Evolutionary conservation across 2,888 invertebrate species (phyloP).

Genomic region (Tanytarsus gracilentus): DNA sequence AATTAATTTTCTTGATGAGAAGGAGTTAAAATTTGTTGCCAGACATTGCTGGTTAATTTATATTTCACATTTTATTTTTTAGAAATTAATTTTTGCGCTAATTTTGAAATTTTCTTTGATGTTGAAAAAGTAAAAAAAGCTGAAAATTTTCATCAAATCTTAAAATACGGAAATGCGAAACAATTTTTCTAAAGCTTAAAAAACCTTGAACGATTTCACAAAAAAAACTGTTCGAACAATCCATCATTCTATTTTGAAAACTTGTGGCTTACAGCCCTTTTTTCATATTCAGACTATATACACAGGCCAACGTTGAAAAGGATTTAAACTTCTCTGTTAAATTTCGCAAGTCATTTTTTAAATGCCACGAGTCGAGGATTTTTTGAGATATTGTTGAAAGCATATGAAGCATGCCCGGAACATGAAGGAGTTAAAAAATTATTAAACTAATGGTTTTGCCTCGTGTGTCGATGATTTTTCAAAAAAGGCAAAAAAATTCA

Average conservation of each 20-base stretch:
- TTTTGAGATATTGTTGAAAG: slow-evolving; percentile 9
- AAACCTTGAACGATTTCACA: neutral
- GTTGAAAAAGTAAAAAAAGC: too few species aligned
- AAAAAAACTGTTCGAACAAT: slow-evolving; percentile 16
- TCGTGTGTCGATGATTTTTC: slow-evolving; percentile 14
- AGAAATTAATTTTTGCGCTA: too few species aligned
- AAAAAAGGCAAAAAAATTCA: neutral
- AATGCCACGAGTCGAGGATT: slow-evolving; percentile 24
- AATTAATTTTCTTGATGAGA: too few species aligned
- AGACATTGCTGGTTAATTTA: too few species aligned
- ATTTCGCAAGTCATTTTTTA: slow-evolving; percentile 27
- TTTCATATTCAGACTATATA: too few species aligned
- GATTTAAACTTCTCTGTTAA: slow-evolving; percentile 3
- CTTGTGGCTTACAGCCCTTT: slow-evolving; percentile 28
- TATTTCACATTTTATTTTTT: too few species aligned
- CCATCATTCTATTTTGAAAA: slow-evolving; percentile 29
- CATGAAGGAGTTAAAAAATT: slow-evolving; percentile 1
- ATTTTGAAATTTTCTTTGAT: too few species aligned
- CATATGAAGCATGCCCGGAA: slow-evolving; percentile 15
- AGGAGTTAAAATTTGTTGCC: too few species aligned
- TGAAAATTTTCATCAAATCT: too few species aligned
- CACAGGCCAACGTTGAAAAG: neutral
- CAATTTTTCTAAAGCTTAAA: too few species aligned
- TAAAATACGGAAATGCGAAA: too few species aligned
- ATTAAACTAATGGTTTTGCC: slow-evolving; percentile 1